Conservation (phyloP, 1,140 invertebrate species). For the Drosophila kohkoa region DNA sequence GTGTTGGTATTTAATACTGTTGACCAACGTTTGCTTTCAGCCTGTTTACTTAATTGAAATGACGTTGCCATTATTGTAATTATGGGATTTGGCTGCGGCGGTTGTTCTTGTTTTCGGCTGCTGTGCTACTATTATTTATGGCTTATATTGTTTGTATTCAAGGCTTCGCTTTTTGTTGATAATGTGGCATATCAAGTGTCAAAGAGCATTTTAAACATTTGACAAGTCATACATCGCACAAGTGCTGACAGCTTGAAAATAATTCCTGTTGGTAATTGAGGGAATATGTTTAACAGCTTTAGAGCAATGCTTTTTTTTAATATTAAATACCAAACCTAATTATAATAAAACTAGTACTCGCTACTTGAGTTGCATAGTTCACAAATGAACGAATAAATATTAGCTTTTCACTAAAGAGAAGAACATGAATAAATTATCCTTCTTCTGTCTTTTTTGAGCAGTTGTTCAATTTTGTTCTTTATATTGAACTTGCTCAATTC, state of each 20-base stretch:
- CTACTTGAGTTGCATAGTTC: too few species aligned
- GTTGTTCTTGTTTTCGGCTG: not conserved
- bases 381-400: too few species aligned
- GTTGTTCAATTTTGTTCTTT: too few species aligned
- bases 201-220: slow-evolving; percentile 14
- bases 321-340: too few species aligned
- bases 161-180: slow-evolving; percentile 11
- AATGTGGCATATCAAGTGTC: slow-evolving; percentile 17
- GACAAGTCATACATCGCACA: slow-evolving; percentile 5
- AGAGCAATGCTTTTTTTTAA: not conserved
- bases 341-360: too few species aligned
- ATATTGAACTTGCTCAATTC: too few species aligned
- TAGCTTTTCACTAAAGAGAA: too few species aligned
- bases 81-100: slow-evolving; percentile 18
- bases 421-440: too few species aligned
- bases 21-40: slow-evolving; percentile 12
- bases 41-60: slow-evolving; percentile 22
- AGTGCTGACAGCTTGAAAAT: not conserved
- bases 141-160: slow-evolving; percentile 24
- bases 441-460: too few species aligned
- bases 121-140: slow-evolving; percentile 17
- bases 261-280: not conserved
- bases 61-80: slow-evolving; percentile 25
- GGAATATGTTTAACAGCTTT: not conserved
- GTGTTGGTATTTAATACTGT: slow-evolving; percentile 19